Conservation (phyloP, 23 tunicate genomes). For the Diplosoma virens region DNA sequence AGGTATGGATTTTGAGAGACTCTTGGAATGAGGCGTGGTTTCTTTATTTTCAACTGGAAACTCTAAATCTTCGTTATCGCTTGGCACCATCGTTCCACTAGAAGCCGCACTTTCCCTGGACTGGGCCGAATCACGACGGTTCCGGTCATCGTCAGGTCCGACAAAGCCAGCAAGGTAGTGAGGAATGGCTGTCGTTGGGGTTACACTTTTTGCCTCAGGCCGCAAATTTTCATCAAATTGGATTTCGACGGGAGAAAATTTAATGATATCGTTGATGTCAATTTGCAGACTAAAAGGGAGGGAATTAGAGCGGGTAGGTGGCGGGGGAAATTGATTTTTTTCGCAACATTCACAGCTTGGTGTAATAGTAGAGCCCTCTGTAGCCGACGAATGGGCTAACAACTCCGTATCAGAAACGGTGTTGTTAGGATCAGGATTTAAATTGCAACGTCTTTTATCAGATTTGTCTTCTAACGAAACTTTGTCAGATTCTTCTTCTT, state of each 20-base stretch:
- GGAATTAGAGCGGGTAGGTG: neutral
- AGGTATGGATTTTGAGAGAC: slow-evolving; percentile 2
- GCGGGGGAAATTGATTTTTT: neutral
- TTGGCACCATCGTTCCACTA: slow-evolving; percentile 62
- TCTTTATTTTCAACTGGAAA: neutral
- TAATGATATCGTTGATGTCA: neutral
- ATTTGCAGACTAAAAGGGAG: slow-evolving; percentile 1
- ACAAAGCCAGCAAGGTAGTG: neutral
- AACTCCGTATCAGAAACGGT: slow-evolving; percentile 6
- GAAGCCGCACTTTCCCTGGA: slow-evolving; percentile 69
- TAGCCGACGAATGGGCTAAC: neutral
- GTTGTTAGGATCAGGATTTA: neutral
- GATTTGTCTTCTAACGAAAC: no score
- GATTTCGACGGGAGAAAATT: neutral
- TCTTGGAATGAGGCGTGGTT: neutral
- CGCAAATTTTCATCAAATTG: neutral
- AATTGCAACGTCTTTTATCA: no score
- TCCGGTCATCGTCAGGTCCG: slow-evolving; percentile 8
- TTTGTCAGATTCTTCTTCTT: neutral
- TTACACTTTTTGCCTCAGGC: neutral
- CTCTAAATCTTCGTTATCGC: slow-evolving; percentile 40
- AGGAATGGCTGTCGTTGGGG: neutral
- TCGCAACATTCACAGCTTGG: slow-evolving; percentile 10
- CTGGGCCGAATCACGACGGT: slow-evolving; percentile 39
- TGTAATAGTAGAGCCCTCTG: neutral